Base-by-base conservation (phyloP, 2,888 invertebrate genomes). In the Harpalus rufipes region DNA sequence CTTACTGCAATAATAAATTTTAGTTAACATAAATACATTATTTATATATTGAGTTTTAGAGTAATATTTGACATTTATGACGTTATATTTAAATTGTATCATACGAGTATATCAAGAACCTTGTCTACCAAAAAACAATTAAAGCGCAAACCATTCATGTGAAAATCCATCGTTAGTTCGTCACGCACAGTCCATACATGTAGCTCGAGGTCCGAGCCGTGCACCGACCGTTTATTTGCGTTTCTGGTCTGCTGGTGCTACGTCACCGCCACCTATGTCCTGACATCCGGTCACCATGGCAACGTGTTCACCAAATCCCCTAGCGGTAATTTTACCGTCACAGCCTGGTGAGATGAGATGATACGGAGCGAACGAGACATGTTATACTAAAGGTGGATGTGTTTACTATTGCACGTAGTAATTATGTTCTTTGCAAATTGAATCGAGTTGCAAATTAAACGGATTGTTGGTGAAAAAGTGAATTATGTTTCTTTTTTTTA, bases 281-380 rank as follows among this genome's bases (percentile, higher is more conserved):
- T 44, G 81, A 63, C 44, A 63, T 41, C 63, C 65, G 81, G 81
- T 81, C 63, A 63, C 25, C 81, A 81, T 81, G 51, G 65, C 16
- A 61, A 61, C 81, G 81, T 65, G 61, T 81, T 81, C 65, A 80
- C 81, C 21, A 65, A 81, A 63, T 63, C 81, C 81, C 80, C 81
- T 51, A 65, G 63, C 65, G 63, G 81, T 63, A 65, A 81, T 63
- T 65, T 65, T 51, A 74, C 51, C 10, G 76, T 78, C 79, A 59
- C 25, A 32, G 59, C 59, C 79, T 8, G 10, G 12, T 51, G 44
- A 51, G 44, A 44, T 44, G 21, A 21, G 21, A 32, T 32, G 32
- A 32, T 1, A 32, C 32, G 5, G 32, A 5, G 44, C 5, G 44
- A 8, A 51, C 12, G 44, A 51, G 44, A 12, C 44, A 51, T 1